Evolutionary conservation across 1,140 invertebrate species (phyloP), one percentile per base, ranked within the genome.

Genomic region (Portunus trituberculatus): DNA sequence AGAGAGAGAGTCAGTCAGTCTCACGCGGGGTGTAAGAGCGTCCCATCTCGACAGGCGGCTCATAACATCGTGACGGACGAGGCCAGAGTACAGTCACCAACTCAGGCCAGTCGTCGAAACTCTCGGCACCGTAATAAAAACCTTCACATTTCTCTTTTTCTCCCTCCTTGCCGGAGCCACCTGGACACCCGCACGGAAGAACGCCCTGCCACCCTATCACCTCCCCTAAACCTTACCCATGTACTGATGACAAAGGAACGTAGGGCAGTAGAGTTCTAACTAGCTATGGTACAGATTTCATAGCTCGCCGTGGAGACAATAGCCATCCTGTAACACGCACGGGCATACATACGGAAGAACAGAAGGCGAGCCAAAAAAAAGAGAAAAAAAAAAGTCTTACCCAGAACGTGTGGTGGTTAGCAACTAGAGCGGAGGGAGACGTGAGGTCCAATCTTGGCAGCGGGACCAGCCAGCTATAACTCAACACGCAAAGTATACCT

Each of bases 1-100:
- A 90, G 88, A 90, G 88, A 90, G 88, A 90, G 88, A 89, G 32
- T 48, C 45, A 90, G 91, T 52, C 31, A 39, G 88, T 48, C 39
- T 25, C 88, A 32, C 3, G 39, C 10, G 84, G 14, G 14, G 14
- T 29, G 0, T 32, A 87, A 14, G 84, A 87, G 84, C 16, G 52
- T 59, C 52, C 84, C 84, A 87, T 87, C 39, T 87, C 84, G 7
- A 10, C 52, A 10, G 52, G 52, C 12, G 52, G 52, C 52, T 59
- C 52, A 59, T 59, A 59, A 14, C 10, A 59, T 14, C 52, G 16
- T 59, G 52, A 59, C 52, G 16, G 10, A 59, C 52, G 52, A 59
- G 52, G 52, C 52, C 52, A 59, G 52, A 59, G 52, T 59, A 59
- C 52, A 59, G 52, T 59, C 52, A 20, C 52, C 52, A 59, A 59